Evolutionary conservation across 2,888 invertebrate species (phyloP), one percentile per base, ranked within the genome.

Genomic region (Plagiodera versicolora): DNA sequence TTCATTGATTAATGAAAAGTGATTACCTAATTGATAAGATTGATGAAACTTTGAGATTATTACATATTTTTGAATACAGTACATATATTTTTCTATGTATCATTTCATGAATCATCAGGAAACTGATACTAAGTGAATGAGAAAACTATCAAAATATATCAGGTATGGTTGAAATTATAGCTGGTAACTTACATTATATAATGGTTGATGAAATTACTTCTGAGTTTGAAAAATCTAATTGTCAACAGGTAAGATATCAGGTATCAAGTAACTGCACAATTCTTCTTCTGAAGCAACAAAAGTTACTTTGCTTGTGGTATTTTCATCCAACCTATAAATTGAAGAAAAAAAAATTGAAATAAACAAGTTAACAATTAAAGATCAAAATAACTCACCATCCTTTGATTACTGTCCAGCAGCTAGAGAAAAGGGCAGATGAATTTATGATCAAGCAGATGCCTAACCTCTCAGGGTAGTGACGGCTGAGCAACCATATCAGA

Each of bases 381-480:
- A n/a, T n/a, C n/a, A n/a, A n/a, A n/a, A n/a, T n/a, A 45, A 60
- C 83, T 78, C 80, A 88, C 88, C 91, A 89, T 78, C 87, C 88
- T 74, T 87, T 87, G 64, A 92, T 90, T 50, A 90, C 84, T 44
- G 88, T 83, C 91, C 91, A 92, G 75, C 91, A 89, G 32, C 90
- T 89, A 8, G 89, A 85, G 77, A 92, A 92, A 58, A 92, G 82
- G 1, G 86, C 79, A 1, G 91, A 89, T 1, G 91, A 84, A 79
- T 91, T 91, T 56, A 89, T 84, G 58, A 92, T 86, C 44, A 92
- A 83, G 72, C 91, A 91, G 35, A 89, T 83, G 0, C 92, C 92
- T 56, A 92, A 83, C 28, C 91, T 81, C 75, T 92, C 92, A 0
- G 91, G 91, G 76, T 90, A 92, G 75, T 91, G 90, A 64, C 87